A percentile compares a stretch with the other conserved stretches of the same genome.
Conservation (phyloP, 2,113 vertebrate species). For the Syngnathus scovelli region DNA sequence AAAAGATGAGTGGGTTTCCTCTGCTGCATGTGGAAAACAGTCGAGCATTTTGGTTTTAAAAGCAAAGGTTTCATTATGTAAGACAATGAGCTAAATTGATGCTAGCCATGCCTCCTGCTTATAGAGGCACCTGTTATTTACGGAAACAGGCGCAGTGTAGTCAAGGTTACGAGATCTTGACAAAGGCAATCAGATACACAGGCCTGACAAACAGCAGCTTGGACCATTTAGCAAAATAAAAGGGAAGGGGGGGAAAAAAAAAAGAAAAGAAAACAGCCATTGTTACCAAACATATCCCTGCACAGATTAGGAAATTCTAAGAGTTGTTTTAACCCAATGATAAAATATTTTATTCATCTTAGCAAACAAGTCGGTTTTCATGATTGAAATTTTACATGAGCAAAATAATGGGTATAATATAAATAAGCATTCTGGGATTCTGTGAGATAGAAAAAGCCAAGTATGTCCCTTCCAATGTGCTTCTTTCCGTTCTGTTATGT, state of each 20-base stretch:
- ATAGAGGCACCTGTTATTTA: conserved; percentile 66
- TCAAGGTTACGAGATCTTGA: conserved; percentile 51
- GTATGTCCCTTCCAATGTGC: conserved; percentile 30
- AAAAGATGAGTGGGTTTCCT: conserved; percentile 2
- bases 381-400: not conserved
- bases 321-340: not conserved
- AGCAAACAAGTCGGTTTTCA: conserved; percentile 15
- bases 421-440: conserved; percentile 58
- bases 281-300: conserved; percentile 5
- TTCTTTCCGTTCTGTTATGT: conserved; percentile 47
- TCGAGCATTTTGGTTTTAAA: conserved; percentile 14
- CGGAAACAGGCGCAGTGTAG: conserved; percentile 36
- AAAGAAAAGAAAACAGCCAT: not conserved
- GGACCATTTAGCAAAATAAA: not conserved
- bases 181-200: conserved; percentile 38
- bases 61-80: conserved; percentile 33
- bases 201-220: conserved; percentile 22
- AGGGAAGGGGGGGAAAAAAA: not conserved
- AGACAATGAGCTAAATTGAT: conserved; percentile 29
- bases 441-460: conserved; percentile 51
- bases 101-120: conserved; percentile 26
- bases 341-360: not conserved
- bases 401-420: no score
- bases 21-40: conserved; percentile 1
- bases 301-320: not conserved